A percentile compares a stretch with the other conserved stretches of the same genome.
phyloP scores from a whole-genome alignment of 2,888 invertebrate species.

The Drosophila macrothrix region DNA sequence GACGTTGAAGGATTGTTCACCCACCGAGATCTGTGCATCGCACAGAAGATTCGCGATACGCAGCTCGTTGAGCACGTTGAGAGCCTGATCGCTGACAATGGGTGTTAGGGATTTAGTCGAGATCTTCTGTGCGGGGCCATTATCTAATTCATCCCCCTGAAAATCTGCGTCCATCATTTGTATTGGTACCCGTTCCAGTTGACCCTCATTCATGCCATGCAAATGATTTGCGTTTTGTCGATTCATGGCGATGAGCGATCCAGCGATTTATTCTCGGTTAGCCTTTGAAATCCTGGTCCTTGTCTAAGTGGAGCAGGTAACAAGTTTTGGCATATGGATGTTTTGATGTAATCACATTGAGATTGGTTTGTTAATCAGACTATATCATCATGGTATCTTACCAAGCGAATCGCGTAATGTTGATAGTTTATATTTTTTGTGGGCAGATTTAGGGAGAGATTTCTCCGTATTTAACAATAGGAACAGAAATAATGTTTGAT shows the following conservation, averaged over 20 bases:
- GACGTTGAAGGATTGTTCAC: constrained; percentile 94
- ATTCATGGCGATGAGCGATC: constrained; percentile 59
- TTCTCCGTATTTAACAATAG: constrained; percentile 69
- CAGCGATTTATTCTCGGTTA: constrained; percentile 55
- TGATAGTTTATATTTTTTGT: constrained; percentile 56
- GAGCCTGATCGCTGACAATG: constrained; percentile 93
- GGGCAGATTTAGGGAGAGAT: constrained; percentile 54
- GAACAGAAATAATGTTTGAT: constrained; percentile 66
- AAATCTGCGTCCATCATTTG: constrained; percentile 51
- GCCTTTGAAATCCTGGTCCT: constrained; percentile 62
- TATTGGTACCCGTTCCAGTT: constrained; percentile 33
- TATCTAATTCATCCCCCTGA: constrained; percentile 38
- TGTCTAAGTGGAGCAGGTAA: constrained; percentile 32
- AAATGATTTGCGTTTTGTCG: constrained; percentile 60
- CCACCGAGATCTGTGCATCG: constrained; percentile 93
- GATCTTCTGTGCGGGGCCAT: constrained; percentile 33
- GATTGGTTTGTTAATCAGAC: neutral
- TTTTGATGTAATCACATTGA: constrained; percentile 5
- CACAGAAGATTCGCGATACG: constrained; percentile 93
- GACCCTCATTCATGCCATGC: constrained; percentile 68
- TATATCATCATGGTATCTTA: constrained; percentile 25
- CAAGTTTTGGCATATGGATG: neutral
- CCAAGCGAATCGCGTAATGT: constrained; percentile 62
- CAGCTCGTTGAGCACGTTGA: constrained; percentile 93
- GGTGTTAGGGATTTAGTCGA: constrained; percentile 64